Evolutionary conservation across 2,797 vertebrate species (phyloP).

Genomic region (Chaenodraco wilsoni): DNA sequence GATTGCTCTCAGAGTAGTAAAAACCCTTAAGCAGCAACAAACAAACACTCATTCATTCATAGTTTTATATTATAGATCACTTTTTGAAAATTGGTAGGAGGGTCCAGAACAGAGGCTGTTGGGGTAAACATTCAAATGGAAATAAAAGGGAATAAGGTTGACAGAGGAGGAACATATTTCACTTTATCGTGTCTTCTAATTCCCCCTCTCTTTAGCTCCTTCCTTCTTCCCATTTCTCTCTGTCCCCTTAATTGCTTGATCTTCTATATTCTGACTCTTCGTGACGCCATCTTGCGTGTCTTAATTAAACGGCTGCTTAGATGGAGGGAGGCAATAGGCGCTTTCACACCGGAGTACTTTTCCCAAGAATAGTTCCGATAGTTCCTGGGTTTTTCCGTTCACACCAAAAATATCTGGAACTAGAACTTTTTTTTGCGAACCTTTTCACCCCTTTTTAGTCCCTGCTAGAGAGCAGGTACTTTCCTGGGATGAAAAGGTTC

Average conservation of each 20-base stretch:
- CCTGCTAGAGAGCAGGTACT: no score
- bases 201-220: background rate
- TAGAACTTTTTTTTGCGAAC: no score
- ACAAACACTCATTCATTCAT: conserved; percentile 22
- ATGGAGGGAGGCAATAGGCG: conserved; percentile 20
- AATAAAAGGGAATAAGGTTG: background rate
- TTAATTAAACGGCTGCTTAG: conserved; percentile 75
- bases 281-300: conserved; percentile 60
- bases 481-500: no score
- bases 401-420: no score
- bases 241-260: conserved; percentile 55
- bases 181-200: conserved; percentile 4
- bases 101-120: background rate
- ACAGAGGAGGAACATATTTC: background rate
- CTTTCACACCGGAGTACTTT: no score
- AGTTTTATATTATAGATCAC: background rate
- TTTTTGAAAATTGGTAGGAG: background rate
- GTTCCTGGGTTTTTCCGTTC: no score
- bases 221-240: conserved; percentile 18
- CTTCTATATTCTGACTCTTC: conserved; percentile 48
- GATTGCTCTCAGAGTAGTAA: conserved; percentile 11
- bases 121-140: background rate
- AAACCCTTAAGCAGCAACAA: conserved; percentile 16
- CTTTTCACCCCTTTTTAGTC: no score
- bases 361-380: no score